Base-by-base conservation (phyloP, 2,113 vertebrate species). In the Tupaia tana region DNA sequence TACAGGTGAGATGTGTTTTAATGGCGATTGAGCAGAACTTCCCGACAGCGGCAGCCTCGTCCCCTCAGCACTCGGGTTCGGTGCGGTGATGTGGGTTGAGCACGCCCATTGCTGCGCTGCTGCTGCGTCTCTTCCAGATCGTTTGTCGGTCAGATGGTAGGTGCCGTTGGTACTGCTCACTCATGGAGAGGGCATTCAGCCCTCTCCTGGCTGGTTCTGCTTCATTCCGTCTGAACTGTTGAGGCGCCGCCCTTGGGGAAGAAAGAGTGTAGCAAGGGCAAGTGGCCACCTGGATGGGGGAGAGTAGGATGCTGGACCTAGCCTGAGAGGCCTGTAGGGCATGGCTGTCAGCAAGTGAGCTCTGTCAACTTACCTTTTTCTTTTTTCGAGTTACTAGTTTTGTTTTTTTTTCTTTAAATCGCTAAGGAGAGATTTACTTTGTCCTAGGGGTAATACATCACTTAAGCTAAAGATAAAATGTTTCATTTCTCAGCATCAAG, bases 1-100 rank as follows among this genome's bases (percentile, higher is more conserved):
- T 99, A 99, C 99, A 99, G 99, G 99, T 99, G 96, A 98, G 98
- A 31, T 78, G 88, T 84, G 92, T 64, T 64, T 66, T 3, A 80
- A 34, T 58, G 96, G 29, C 87, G 93, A 7, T 34, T 84, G 16
- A 77, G 66, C 58, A 75, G 29, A 80, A 79, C 9, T 63, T 79
- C 79, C 43, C 91, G 7, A 19, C 52, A 14, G 31, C 80, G 43
- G 2, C 79, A n/a, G 13, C 89, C 77, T 95, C 0, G 0, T 71
- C 13, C 73, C 27, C 20, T 66, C 75, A 56, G 79, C 54, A 16
- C 13, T 75, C 18, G 82, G 34, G 8, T 70, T 93, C 80, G 31
- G 69, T 77, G 61, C 67, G 24, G 27, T 78, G 66, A 80, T 66
- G 63, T 52, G 61, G 20, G 10, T 69, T 89, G 91, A 84, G 27